Evolutionary conservation across 92 coral and sea anemone species (phyloP), one percentile per base, ranked within the genome.

Genomic region (Hydrozoanthus gracilis): DNA sequence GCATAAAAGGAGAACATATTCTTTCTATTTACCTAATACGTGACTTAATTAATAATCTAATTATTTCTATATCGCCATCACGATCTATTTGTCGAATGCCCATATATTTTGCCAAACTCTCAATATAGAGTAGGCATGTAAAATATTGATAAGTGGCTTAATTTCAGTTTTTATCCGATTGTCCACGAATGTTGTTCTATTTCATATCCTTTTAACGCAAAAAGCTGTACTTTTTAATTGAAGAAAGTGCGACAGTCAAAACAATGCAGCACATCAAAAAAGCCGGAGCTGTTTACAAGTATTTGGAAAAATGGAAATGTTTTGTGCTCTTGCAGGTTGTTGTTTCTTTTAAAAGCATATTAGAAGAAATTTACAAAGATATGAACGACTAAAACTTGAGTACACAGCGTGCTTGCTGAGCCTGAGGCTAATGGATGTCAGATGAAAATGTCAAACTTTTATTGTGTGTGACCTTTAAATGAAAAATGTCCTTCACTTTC

Each of bases 261-360:
- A 79, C 39, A 11, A 79, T 60, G 71, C 12, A 17, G 35, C 73
- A 44, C 20, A 62, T 47, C 12, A 20, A 15, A 68, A 17, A 44
- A 6, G 55, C 27, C 44, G 84, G 72, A 55, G 84, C 48, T 79
- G 72, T 79, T 62, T 62, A 79, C 67, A 55, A 77, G 52, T 60
- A 27, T 77, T 13, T 17, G 10, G 47, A 54, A 77, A 60, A 77
- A 51, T 77, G 12, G 14, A 52, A 11, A 12, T 77, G 9, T 27
- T 39, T 39, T 77, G 4, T 51, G 3, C 10, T 13, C 60, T 58
- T 7, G 15, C 50, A 8, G 51, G 67, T 13, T 8, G 82, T 45
- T 49, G 69, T 14, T 61, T 60, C 56, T 60, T 60, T 44, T 79
- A 5, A 44, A 15, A 17, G 8, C 13, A 64, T 9, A 44, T 64